Evolutionary conservation across 2,888 invertebrate species (phyloP), one percentile per base, ranked within the genome.

Genomic region (Conchocele bisecta): DNA sequence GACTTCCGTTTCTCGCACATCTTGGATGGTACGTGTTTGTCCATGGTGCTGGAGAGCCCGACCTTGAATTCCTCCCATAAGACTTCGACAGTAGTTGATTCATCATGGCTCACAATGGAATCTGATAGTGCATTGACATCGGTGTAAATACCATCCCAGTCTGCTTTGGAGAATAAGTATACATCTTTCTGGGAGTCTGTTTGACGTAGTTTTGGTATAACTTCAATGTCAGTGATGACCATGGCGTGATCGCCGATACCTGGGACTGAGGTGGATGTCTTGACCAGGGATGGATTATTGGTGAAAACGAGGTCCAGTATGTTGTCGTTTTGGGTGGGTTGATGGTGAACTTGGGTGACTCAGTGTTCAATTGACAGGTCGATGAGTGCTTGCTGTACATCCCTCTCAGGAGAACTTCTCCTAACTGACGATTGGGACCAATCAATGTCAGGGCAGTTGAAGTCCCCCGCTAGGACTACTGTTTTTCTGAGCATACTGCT

Each of bases 191-290:
- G 33, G 2, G 29, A 28, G 15, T 46, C 17, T 33, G 17, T 15
- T 5, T 35, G 48, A 31, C 29, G 35, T n/a, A 31, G 29, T 29
- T 24, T 22, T 3, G 50, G 35, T 57, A 15, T 44, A 33, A 66
- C 22, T 20, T 66, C 44, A 26, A 42, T 42, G 35, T 66, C 50
- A 6, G 58, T 50, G 15, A 66, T 51, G 3, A 58, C 39, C 37
- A 58, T 64, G 5, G 33, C 54, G 29, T 64, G 64, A 26, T 64
- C 64, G 39, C 46, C 48, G 5, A 64, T 64, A 13, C 64, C 54
- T 6, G 56, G 54, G 15, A 64, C 42, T 28, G 42, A 42, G 6
- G 20, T 20, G 9, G 56, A 64, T 13, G 44, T 26, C 56, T 64
- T 64, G 3, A 54, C 54, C 26, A 46, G 42, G 3, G 64, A 54